Percentiles rank a stretch among this genome's conserved stretches.
phyloP scores from a whole-genome alignment of 2,113 vertebrate species.

The Sakesphorus luctuosus region DNA sequence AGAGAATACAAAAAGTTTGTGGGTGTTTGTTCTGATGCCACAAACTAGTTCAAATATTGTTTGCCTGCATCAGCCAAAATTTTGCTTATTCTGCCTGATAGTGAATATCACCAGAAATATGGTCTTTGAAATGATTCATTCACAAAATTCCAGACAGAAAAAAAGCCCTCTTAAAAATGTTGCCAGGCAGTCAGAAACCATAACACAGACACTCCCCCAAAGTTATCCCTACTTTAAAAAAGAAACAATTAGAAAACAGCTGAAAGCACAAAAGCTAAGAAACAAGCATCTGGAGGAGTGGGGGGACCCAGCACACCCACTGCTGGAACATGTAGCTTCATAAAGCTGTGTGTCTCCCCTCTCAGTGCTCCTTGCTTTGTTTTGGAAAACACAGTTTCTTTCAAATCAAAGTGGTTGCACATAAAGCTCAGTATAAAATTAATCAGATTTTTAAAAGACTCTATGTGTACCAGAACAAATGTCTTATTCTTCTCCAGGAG shows the following conservation, averaged over 20 bases:
- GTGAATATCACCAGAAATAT: neutral
- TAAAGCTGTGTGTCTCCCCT: constrained; percentile 58
- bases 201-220: neutral
- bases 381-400: constrained; percentile 71
- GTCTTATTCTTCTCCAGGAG: neutral
- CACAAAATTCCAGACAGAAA: neutral
- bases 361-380: constrained; percentile 65
- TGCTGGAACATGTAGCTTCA: constrained; percentile 55
- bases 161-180: neutral
- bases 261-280: constrained; percentile 6
- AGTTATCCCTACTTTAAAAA: neutral
- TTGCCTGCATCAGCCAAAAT: neutral
- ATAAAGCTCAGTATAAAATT: constrained; percentile 67
- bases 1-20: constrained; percentile 29
- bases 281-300: constrained; percentile 37
- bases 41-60: neutral
- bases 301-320: neutral
- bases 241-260: neutral
- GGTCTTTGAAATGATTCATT: neutral
- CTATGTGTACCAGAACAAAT: constrained; percentile 54
- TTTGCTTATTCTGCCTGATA: neutral
- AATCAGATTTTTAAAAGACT: constrained; percentile 67
- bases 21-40: neutral
- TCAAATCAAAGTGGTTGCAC: constrained; percentile 71
- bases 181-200: constrained; percentile 15